Percentiles rank a stretch among this genome's conserved stretches.
Evolutionary conservation across 2,113 vertebrate species (phyloP).

Genomic region (Pandion haliaetus): DNA sequence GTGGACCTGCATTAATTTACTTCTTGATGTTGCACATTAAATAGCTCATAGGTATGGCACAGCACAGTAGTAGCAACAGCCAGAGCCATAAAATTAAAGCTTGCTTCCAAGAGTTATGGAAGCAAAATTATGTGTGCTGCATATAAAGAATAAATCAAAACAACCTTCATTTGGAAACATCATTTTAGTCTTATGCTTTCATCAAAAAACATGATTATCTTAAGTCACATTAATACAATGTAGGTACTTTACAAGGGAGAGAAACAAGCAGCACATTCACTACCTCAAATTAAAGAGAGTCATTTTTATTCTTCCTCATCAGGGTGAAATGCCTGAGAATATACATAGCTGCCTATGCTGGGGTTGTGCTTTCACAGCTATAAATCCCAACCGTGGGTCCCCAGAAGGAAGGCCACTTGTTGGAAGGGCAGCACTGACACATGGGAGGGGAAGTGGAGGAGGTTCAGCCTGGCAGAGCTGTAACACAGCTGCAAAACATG

Average conservation of each 20-base stretch:
- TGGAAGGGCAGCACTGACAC: neutral
- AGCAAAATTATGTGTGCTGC: neutral
- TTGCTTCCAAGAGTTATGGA: conserved; percentile 6
- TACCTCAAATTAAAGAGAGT: neutral
- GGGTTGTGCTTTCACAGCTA: neutral
- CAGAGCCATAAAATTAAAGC: conserved; percentile 28
- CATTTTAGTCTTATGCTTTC: conserved; percentile 29
- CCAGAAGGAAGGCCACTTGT: neutral
- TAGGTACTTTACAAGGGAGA: neutral
- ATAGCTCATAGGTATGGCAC: conserved; percentile 22
- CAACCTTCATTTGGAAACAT: conserved; percentile 37
- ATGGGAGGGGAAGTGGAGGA: neutral
- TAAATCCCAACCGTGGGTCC: neutral
- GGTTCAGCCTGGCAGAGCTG: neutral
- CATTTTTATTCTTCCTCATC: neutral
- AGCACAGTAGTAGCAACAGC: neutral
- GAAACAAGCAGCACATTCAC: neutral
- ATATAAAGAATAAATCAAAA: conserved; percentile 37
- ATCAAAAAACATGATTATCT: conserved; percentile 35
- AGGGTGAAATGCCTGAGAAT: neutral
- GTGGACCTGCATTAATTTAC: conserved; percentile 45
- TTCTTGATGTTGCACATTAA: conserved; percentile 22
- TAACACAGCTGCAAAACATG: neutral
- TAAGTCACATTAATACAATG: neutral
- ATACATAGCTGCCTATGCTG: neutral